Percentiles rank a stretch among this genome's conserved stretches.
phyloP scores from a whole-genome alignment of 2,888 invertebrate species.

The Argyresthia albistria region DNA sequence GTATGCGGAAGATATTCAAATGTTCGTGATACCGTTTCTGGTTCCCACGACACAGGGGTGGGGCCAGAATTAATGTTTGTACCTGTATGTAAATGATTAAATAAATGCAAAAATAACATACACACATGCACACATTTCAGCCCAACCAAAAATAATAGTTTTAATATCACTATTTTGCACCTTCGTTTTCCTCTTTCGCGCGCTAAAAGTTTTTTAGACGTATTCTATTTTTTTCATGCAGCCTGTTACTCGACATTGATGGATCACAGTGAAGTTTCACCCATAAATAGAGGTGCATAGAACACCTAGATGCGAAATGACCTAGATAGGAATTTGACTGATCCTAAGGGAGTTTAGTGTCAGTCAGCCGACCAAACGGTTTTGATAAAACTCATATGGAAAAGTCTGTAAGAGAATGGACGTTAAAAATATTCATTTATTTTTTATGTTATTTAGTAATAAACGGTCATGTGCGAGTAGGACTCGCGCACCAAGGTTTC shows the following conservation, averaged over 20 bases:
- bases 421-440: neutral
- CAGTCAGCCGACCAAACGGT: no score
- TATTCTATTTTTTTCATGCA: neutral
- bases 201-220: neutral
- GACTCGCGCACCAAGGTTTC: no score
- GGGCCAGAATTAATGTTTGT: no score
- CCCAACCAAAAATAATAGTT: neutral
- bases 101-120: no score
- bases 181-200: neutral
- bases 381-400: no score
- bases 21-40: no score
- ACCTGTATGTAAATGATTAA: no score
- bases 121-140: no score
- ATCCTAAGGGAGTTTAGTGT: neutral
- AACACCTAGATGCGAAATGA: neutral
- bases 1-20: no score
- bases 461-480: no score
- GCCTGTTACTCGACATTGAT: neutral
- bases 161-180: neutral
- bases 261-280: neutral
- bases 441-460: neutral
- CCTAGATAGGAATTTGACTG: neutral
- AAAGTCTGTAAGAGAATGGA: neutral
- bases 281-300: neutral
- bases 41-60: no score